Base-by-base conservation (phyloP, 1,140 invertebrate genomes). In the Temnothorax nylanderi region DNA sequence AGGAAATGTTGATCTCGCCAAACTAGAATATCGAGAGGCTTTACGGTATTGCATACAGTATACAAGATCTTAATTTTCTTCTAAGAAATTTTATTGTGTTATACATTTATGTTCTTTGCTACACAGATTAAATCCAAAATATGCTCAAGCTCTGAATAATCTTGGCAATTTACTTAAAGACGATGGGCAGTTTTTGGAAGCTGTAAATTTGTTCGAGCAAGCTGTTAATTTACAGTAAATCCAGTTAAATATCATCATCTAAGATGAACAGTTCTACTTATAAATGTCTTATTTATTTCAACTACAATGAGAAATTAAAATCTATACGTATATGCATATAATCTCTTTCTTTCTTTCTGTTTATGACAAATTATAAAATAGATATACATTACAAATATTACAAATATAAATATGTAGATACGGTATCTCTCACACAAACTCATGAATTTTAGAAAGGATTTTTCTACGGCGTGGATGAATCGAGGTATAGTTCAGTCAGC, bases 401-500 rank as follows among this genome's bases (percentile, higher is more conserved):
- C 32, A 5, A n/a, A 71, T 26, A n/a, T 60, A 7, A 54, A 21
- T 41, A 67, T 44, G 21, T 44, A 71, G 62, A 67, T 41, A 65
- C 64, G 87, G 11, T 56, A n/a, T 58, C 37, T 86, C 32, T 77
- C 65, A 75, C 51, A 84, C 26, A 87, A 62, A 85, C 77, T 84
- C 86, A 0, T 85, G 16, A 78, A 32, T 95, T 95, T 72, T 92
- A 98, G 98, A 90, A 95, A 97, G 72, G 97, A 98, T 92, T 99
- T 99, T 96, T 97, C 99, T 7, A 97, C 98, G 18, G 99, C 98
- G 3, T 99, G 99, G 99, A 99, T 99, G 99, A 99, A 99, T 95
- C 95, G 99, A 32, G 99, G 99, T 16, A 99, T 99, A 90, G 97
- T 99, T 64, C 96, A 99, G 86, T 97, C 98, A 3, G 96, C 96